Percentiles rank a stretch among this genome's conserved stretches.
phyloP scores from a whole-genome alignment of 64 coral and sea anemone genomes.

The Catalaphyllia jardinei region DNA sequence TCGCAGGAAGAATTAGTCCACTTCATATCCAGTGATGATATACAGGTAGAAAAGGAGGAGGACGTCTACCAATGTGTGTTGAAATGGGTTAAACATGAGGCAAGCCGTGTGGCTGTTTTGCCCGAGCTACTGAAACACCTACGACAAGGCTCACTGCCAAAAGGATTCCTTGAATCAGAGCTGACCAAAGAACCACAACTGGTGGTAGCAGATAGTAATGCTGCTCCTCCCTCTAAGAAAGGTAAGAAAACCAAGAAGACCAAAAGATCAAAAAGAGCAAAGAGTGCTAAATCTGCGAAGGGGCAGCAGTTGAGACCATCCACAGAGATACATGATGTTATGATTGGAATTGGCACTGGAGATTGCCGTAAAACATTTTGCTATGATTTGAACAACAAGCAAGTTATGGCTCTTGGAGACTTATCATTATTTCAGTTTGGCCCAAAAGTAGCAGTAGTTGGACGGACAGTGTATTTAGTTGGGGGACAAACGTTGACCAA shows the following conservation, averaged over 20 bases:
- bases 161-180: slow-evolving; percentile 20
- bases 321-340: slow-evolving; percentile 40
- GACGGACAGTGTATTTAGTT: slow-evolving; percentile 36
- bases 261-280: not conserved
- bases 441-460: slow-evolving; percentile 26
- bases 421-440: not conserved
- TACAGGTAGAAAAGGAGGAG: slow-evolving; percentile 67
- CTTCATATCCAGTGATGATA: slow-evolving; percentile 48
- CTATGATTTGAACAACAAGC: slow-evolving; percentile 47
- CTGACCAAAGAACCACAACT: slow-evolving; percentile 42
- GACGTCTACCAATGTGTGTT: slow-evolving; percentile 64
- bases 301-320: slow-evolving; percentile 15
- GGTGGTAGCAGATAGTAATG: not conserved
- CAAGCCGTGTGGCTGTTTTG: slow-evolving; percentile 4
- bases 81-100: slow-evolving; percentile 67
- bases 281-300: not conserved
- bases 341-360: slow-evolving; percentile 49
- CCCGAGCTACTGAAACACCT: slow-evolving; percentile 36
- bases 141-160: slow-evolving; percentile 33
- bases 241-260: not conserved
- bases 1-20: slow-evolving; percentile 3
- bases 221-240: slow-evolving; percentile 3
- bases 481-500: slow-evolving; percentile 15
- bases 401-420: slow-evolving; percentile 23
- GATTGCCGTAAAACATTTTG: slow-evolving; percentile 48